Evolutionary conservation across 1,140 invertebrate species (phyloP).

Genomic region (Caenorhabditis briggsae): DNA sequence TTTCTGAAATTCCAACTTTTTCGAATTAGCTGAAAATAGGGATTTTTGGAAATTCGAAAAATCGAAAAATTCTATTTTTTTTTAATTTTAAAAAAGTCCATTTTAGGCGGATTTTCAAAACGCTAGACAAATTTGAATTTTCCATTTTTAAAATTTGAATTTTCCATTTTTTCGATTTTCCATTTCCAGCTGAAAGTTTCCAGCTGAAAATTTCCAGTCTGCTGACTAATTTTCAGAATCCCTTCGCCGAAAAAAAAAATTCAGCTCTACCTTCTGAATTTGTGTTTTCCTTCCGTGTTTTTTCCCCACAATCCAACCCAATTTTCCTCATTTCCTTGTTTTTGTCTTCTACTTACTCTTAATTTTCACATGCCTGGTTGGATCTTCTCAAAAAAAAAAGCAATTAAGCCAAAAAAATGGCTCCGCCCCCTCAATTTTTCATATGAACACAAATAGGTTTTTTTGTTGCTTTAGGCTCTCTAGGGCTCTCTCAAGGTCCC

Average conservation of each 20-base stretch:
- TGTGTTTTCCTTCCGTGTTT: slow-evolving; percentile 4
- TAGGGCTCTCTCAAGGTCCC: too few relatives aligned
- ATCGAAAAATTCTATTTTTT: too few relatives aligned
- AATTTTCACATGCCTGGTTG: slow-evolving; percentile 3
- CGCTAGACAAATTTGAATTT: too few relatives aligned
- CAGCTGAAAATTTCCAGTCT: neutral
- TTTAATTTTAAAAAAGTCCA: too few relatives aligned
- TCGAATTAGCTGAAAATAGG: too few relatives aligned
- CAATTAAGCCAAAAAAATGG: neutral
- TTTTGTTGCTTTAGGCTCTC: too few relatives aligned
- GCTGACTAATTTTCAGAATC: neutral
- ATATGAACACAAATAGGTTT: too few relatives aligned
- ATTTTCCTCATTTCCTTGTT: neutral
- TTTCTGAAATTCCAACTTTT: too few relatives aligned
- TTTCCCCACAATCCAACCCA: neutral
- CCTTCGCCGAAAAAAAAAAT: neutral
- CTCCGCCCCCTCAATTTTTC: neutral
- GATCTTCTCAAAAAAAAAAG: neutral
- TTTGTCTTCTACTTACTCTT: neutral
- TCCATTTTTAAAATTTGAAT: too few relatives aligned
- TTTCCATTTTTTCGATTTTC: too few relatives aligned
- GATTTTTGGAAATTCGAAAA: too few relatives aligned
- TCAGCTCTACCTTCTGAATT: neutral
- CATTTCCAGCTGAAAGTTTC: neutral
- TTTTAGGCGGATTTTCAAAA: too few relatives aligned